Base-by-base conservation (phyloP, 2,797 vertebrate species). In the Sandelia bainsii region DNA sequence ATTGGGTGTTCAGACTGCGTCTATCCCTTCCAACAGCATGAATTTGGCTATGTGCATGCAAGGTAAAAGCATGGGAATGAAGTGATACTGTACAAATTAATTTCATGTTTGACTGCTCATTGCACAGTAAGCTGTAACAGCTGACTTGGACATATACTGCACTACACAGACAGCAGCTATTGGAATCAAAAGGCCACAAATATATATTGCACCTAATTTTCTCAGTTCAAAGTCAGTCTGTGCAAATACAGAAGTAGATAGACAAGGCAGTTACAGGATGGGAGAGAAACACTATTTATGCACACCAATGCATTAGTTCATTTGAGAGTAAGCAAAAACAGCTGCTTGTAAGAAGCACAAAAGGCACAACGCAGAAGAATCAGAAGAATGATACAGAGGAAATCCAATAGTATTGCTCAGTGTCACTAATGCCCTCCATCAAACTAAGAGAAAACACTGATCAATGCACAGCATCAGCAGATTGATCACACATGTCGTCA, bases 161-260 rank as follows among this genome's bases (percentile, higher is more conserved):
- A 44, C 16, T 44, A 19, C 42, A 45, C 1, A 19, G 42, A 45
- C 1, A 19, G 42, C 17, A 19, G 7, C 5, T 23, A 2, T 52
- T 49, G 2, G 14, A 14, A 52, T 64, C 7, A 45, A 69, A 59
- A 51, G 14, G 2, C 32, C 11, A 23, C 8, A 46, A 29, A 59
- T 27, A 19, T 12, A 11, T 1, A 96, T 96, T 94, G 94, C 93
- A 77, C 91, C 78, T 51, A 94, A 93, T 93, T 90, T 77, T 86
- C 80, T 61, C 20, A 29, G 32, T 48, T 75, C 40, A 68, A 58
- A 62, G 51, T 57, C 32, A 6, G 53, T 45, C n/a, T 0, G 0
- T 19, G 37, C 19, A 32, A 44, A 39, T 44, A 48, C 12, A 27
- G 59, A 73, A 25, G 53, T 69, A 25, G 12, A 71, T 52, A 77